phyloP scores from a whole-genome alignment of 2,797 vertebrate genomes.

The Phoebastria nigripes region DNA sequence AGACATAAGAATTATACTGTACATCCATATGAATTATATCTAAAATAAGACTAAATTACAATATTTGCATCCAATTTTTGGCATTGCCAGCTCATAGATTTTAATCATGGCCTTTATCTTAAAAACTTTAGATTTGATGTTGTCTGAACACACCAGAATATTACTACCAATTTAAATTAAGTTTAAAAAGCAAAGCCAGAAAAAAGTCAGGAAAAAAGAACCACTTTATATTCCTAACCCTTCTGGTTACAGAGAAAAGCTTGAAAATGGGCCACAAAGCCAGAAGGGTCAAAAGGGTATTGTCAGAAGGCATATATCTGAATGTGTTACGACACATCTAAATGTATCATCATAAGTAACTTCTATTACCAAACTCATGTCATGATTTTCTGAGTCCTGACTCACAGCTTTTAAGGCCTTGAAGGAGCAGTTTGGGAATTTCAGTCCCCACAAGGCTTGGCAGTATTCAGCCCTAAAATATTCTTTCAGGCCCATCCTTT shows the following conservation, averaged over 20 bases:
- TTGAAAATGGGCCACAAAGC: not conserved
- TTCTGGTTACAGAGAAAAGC: not conserved
- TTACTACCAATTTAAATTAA: not conserved
- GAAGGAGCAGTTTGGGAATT: not conserved
- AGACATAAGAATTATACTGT: not conserved
- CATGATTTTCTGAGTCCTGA: not conserved
- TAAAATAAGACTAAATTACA: not conserved
- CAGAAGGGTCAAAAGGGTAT: not conserved
- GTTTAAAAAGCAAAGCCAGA: not conserved
- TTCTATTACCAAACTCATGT: not conserved
- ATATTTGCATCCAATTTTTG: not conserved
- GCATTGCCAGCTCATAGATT: not conserved
- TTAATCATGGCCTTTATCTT: not conserved
- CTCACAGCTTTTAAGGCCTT: not conserved
- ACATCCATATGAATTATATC: not conserved
- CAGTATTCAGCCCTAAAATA: not conserved
- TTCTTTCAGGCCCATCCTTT: not conserved
- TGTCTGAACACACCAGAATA: not conserved
- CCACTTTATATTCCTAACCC: not conserved
- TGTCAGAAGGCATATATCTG: not conserved
- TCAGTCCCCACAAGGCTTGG: not conserved
- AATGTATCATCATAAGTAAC: not conserved
- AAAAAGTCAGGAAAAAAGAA: not conserved
- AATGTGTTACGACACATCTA: not conserved
- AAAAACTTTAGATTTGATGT: not conserved